Conservation (phyloP, 2,888 invertebrate species). For the Eurois occulta region DNA sequence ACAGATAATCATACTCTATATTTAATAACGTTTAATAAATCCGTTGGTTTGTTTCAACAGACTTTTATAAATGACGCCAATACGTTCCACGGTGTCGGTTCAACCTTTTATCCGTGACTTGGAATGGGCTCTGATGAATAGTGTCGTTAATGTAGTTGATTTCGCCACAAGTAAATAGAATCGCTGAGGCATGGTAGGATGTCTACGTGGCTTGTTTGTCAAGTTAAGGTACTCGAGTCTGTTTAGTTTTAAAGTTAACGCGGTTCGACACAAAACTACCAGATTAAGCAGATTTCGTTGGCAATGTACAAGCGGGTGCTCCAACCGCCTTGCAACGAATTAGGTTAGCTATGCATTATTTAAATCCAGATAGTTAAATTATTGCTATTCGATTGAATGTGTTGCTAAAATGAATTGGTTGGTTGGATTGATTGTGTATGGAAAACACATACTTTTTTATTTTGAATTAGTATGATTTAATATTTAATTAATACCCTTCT, state of each 20-base stretch:
- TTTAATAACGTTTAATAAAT: not conserved
- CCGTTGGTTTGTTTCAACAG: not conserved
- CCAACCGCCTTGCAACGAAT: not conserved
- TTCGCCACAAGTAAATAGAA: slow-evolving; percentile 34
- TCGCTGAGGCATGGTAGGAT: slow-evolving; percentile 1
- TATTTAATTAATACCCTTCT: not conserved
- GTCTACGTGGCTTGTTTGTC: slow-evolving; percentile 29
- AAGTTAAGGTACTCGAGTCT: not conserved
- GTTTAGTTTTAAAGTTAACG: not conserved
- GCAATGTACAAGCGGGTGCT: not conserved
- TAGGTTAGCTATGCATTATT: not conserved
- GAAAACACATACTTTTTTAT: no score
- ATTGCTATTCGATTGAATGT: not conserved
- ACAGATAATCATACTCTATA: not conserved
- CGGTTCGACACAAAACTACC: not conserved
- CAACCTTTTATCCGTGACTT: slow-evolving; percentile 33
- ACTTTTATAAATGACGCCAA: slow-evolving; percentile 50
- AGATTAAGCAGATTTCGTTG: not conserved
- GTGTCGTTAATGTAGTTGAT: slow-evolving; percentile 34
- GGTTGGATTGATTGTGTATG: not conserved
- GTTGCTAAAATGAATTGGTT: no score
- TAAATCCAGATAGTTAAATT: not conserved
- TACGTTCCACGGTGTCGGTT: slow-evolving; percentile 12
- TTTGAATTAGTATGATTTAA: not conserved
- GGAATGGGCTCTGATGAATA: slow-evolving; percentile 50